Conservation (phyloP, 2,888 invertebrate genomes). For the Hartigia nigra region DNA sequence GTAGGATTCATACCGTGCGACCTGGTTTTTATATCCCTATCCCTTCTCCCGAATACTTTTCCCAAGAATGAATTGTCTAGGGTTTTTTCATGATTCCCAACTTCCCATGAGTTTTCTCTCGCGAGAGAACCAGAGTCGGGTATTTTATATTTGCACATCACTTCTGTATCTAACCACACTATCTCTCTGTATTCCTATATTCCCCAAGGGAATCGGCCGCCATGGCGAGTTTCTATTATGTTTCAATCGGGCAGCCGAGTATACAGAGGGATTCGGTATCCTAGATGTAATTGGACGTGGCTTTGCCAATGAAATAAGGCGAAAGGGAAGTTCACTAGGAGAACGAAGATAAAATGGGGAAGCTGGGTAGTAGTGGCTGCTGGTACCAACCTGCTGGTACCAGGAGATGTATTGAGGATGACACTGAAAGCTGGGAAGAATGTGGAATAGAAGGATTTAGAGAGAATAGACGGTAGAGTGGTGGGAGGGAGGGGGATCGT, state of each 20-base stretch:
- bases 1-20: background rate
- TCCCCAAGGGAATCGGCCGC: conserved; percentile 36
- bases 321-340: conserved; percentile 26
- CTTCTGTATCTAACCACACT: background rate
- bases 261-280: conserved; percentile 54
- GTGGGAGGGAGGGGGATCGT: background rate
- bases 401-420: background rate
- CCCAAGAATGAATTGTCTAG: background rate
- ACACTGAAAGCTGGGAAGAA: background rate
- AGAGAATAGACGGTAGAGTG: background rate
- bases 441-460: conserved; percentile 1
- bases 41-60: background rate
- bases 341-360: conserved; percentile 3
- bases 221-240: conserved; percentile 58
- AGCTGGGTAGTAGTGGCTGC: background rate
- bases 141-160: conserved; percentile 9
- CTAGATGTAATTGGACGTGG: conserved; percentile 61
- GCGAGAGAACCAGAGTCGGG: background rate
- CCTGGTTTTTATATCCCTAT: background rate
- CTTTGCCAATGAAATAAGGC: conserved; percentile 52
- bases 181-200: conserved; percentile 1
- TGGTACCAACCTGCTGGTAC: background rate
- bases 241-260: conserved; percentile 61
- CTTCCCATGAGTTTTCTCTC: background rate
- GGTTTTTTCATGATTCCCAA: background rate